Evolutionary conservation across 2,797 vertebrate genomes (phyloP).

Genomic region (Craterocephalus amniculus): DNA sequence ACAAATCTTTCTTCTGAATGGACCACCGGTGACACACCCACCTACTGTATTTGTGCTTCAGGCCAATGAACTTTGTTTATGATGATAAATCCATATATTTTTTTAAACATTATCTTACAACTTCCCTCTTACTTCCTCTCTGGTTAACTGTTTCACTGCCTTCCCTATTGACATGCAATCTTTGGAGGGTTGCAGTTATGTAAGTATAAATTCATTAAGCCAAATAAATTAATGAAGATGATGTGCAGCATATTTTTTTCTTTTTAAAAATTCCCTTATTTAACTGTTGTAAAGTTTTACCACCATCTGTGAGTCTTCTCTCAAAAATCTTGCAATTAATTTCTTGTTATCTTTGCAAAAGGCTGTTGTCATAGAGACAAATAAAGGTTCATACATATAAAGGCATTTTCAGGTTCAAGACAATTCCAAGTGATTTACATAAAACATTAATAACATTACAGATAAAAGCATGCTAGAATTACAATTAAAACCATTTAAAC

Average conservation of each 20-base stretch:
- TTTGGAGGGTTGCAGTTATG: neutral
- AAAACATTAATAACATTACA: no score
- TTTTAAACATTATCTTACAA: neutral
- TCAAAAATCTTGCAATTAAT: neutral
- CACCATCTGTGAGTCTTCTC: neutral
- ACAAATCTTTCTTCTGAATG: slow-evolving; percentile 38
- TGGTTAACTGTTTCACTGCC: neutral
- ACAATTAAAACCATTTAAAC: no score
- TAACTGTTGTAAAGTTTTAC: neutral
- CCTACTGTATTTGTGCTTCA: slow-evolving; percentile 18
- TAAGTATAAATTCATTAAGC: neutral
- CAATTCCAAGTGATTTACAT: no score
- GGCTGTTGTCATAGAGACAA: neutral
- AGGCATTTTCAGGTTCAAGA: no score
- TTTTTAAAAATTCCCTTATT: neutral
- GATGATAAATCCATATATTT: neutral
- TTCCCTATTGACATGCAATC: neutral
- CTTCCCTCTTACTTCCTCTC: neutral
- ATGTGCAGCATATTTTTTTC: neutral
- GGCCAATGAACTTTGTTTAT: slow-evolving; percentile 10
- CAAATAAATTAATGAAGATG: neutral
- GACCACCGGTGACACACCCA: slow-evolving; percentile 3
- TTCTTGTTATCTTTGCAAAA: neutral
- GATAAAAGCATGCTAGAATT: no score
- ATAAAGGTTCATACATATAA: neutral